phyloP scores from a whole-genome alignment of 2,888 invertebrate genomes.

The Lacanobia oleracea region DNA sequence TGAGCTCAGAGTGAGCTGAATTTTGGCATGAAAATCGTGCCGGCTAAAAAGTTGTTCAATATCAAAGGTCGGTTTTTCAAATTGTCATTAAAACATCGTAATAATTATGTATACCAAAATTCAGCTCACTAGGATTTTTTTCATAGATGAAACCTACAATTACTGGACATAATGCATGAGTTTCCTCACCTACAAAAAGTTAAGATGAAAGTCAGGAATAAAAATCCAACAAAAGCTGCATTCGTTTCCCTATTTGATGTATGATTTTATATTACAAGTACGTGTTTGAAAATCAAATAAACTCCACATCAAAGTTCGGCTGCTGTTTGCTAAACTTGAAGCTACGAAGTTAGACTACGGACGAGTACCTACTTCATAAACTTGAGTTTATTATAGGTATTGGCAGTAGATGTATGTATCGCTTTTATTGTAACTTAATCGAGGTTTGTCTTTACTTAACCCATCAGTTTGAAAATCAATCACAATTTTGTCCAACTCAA shows the following conservation, averaged over 20 bases:
- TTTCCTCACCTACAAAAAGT: neutral
- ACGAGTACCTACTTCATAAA: neutral
- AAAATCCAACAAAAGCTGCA: neutral
- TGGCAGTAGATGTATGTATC: neutral
- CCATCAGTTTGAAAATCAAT: neutral
- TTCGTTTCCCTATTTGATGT: neutral
- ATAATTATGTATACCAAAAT: no score
- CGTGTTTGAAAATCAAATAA: constrained; percentile 21
- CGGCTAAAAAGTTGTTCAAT: no score
- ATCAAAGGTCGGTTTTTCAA: no score
- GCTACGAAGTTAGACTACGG: constrained; percentile 19
- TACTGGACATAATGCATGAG: no score
- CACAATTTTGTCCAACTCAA: neutral
- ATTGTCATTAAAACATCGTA: no score
- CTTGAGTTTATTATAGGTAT: constrained; percentile 3
- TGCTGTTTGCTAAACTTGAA: constrained; percentile 25
- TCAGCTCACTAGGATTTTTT: no score
- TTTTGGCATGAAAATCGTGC: no score
- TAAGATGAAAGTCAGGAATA: neutral
- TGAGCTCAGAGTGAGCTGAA: no score
- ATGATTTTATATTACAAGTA: constrained; percentile 6
- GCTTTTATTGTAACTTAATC: neutral
- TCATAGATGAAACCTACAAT: no score
- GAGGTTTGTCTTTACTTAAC: neutral
- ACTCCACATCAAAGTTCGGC: constrained; percentile 18